These are phyloP conservation scores for Drosophila eugracilis DNA, from an alignment of 1,140 invertebrate genomes.

Conservation along the genomic window DNA sequence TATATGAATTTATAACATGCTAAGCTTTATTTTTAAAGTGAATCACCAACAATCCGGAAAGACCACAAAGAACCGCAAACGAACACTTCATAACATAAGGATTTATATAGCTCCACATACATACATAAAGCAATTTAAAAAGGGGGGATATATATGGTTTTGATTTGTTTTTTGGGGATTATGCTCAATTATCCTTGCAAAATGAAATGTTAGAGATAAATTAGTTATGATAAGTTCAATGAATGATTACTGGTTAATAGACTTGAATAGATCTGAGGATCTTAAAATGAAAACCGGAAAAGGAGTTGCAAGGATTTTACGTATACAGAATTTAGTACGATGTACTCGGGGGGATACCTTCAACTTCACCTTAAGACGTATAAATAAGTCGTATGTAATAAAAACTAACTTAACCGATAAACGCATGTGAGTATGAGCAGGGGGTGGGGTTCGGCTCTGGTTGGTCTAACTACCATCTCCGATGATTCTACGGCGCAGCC, in stretches of 20 bases:
- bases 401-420: slow-evolving; percentile 75
- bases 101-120: slow-evolving; percentile 35
- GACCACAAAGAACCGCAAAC: slow-evolving; percentile 67
- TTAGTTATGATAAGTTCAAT: not conserved
- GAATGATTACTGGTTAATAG: slow-evolving; percentile 1
- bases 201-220: not conserved
- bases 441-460: not conserved
- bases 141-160: not conserved
- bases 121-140: slow-evolving; percentile 44
- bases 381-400: slow-evolving; percentile 65
- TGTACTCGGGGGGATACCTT: slow-evolving; percentile 20
- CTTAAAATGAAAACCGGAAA: not conserved
- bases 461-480: slow-evolving; percentile 44
- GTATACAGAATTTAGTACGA: slow-evolving; percentile 38
- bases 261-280: no score
- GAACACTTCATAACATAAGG: slow-evolving; percentile 53
- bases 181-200: slow-evolving; percentile 10
- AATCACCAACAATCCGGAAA: slow-evolving; percentile 67
- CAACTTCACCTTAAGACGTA: slow-evolving; percentile 57
- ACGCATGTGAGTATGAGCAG: slow-evolving; percentile 51
- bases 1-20: slow-evolving; percentile 55
- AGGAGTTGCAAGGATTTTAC: slow-evolving; percentile 17
- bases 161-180: not conserved
- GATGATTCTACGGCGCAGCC: slow-evolving; percentile 74
- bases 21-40: slow-evolving; percentile 74